phyloP scores from a whole-genome alignment of 2,888 invertebrate species.

The Mamestra brassicae region DNA sequence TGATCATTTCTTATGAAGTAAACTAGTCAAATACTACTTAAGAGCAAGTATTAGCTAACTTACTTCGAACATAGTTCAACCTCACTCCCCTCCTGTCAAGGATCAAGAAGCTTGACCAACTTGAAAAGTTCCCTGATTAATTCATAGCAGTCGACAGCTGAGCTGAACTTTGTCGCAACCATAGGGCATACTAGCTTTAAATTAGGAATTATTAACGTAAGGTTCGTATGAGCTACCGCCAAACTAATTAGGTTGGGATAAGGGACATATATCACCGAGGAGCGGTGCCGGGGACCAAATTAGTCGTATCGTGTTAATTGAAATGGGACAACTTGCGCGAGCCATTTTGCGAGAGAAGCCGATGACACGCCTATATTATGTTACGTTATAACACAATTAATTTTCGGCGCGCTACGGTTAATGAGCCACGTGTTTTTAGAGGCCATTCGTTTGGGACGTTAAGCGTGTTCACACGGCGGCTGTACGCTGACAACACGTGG shows the following conservation, averaged over 20 bases:
- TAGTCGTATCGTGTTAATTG: constrained; percentile 68
- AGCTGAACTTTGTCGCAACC: constrained; percentile 44
- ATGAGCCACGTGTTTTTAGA: constrained; percentile 68
- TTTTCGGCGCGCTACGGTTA: constrained; percentile 63
- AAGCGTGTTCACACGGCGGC: constrained; percentile 52
- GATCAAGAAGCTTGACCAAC: constrained; percentile 61
- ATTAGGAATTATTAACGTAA: constrained; percentile 66
- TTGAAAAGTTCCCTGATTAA: constrained; percentile 63
- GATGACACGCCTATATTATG: constrained; percentile 66
- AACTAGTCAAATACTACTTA: constrained; percentile 54
- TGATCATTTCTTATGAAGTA: constrained; percentile 59
- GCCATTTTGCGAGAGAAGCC: constrained; percentile 62
- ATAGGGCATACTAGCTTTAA: constrained; percentile 57
- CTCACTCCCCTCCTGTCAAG: constrained; percentile 34
- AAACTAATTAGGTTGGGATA: constrained; percentile 70
- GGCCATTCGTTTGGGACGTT: constrained; percentile 63
- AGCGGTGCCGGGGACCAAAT: constrained; percentile 64
- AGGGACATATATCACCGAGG: constrained; percentile 68
- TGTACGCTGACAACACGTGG: constrained; percentile 63
- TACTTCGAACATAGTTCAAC: constrained; percentile 55
- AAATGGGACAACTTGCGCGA: constrained; percentile 66
- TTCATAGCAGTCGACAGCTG: constrained; percentile 60
- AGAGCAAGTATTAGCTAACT: constrained; percentile 60
- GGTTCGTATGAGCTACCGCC: constrained; percentile 64
- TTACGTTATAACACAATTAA: constrained; percentile 68